Conservation (phyloP, 2,888 invertebrate species). For the Sabellastarte sp. region DNA sequence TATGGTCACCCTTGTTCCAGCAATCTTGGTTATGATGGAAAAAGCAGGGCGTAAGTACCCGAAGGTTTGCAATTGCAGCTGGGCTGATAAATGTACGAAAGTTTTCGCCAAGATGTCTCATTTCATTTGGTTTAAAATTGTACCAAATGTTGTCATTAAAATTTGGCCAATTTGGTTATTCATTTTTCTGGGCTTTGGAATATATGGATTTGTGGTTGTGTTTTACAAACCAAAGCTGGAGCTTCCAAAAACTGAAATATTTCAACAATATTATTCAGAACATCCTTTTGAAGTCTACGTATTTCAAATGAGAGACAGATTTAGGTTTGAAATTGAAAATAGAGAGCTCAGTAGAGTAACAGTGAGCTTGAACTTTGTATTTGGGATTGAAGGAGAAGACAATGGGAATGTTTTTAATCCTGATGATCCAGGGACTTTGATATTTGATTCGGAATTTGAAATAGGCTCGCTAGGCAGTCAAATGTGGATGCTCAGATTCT, state of each 20-base stretch:
- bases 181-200: slow-evolving; percentile 10
- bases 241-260: background rate
- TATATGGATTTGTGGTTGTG: slow-evolving; percentile 3
- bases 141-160: slow-evolving; percentile 51
- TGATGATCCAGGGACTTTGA: slow-evolving; percentile 69
- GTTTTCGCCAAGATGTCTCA: background rate
- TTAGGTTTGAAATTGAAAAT: slow-evolving; percentile 50
- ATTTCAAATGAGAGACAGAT: slow-evolving; percentile 68
- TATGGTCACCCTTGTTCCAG: slow-evolving; percentile 89
- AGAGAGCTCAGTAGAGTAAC: background rate
- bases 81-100: background rate
- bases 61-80: background rate
- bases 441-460: slow-evolving; percentile 78
- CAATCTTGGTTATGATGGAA: slow-evolving; percentile 78
- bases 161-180: slow-evolving; percentile 57
- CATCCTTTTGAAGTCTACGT: slow-evolving; percentile 91
- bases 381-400: slow-evolving; percentile 55
- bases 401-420: slow-evolving; percentile 85
- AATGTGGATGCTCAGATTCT: slow-evolving; percentile 79
- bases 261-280: slow-evolving; percentile 42
- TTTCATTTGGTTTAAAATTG: slow-evolving; percentile 57
- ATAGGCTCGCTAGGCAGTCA: slow-evolving; percentile 79
- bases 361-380: slow-evolving; percentile 8
- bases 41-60: slow-evolving; percentile 45
- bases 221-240: background rate